Evolutionary conservation across 1,140 invertebrate species (phyloP).

Genomic region (Plutomurus gul): DNA sequence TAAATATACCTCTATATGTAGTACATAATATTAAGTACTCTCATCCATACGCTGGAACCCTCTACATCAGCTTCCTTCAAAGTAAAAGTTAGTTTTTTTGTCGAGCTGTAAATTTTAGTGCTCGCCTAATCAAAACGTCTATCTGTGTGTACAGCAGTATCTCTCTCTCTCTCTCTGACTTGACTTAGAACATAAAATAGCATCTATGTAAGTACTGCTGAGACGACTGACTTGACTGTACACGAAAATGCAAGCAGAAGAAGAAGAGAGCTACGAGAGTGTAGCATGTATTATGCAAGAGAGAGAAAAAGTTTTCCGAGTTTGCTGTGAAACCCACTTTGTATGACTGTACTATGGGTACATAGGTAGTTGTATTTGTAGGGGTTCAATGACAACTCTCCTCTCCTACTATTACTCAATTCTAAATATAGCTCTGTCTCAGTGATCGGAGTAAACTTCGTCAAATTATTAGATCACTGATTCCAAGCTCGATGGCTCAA

Average conservation of each 20-base stretch:
- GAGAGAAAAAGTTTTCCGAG: slow-evolving; percentile 19
- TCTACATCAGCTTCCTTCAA: no score
- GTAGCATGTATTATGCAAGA: no score
- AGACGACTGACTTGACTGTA: no score
- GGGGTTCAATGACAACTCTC: slow-evolving; percentile 29
- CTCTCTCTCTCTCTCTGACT: no score
- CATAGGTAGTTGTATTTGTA: neutral
- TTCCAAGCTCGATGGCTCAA: slow-evolving; percentile 6
- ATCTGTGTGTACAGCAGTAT: neutral
- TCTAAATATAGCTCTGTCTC: neutral
- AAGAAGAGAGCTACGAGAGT: no score
- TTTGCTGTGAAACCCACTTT: neutral
- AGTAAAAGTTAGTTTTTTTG: no score
- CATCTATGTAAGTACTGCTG: neutral
- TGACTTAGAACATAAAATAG: neutral
- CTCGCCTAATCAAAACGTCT: neutral
- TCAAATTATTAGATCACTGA: slow-evolving; percentile 30
- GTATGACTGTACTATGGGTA: neutral
- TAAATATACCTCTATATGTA: no score
- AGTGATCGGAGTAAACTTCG: slow-evolving; percentile 23
- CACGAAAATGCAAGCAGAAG: no score
- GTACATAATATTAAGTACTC: no score
- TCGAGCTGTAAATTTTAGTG: neutral
- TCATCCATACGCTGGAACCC: no score
- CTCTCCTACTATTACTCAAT: neutral